phyloP scores from a whole-genome alignment of 2,888 invertebrate species.

The Autographa gamma region DNA sequence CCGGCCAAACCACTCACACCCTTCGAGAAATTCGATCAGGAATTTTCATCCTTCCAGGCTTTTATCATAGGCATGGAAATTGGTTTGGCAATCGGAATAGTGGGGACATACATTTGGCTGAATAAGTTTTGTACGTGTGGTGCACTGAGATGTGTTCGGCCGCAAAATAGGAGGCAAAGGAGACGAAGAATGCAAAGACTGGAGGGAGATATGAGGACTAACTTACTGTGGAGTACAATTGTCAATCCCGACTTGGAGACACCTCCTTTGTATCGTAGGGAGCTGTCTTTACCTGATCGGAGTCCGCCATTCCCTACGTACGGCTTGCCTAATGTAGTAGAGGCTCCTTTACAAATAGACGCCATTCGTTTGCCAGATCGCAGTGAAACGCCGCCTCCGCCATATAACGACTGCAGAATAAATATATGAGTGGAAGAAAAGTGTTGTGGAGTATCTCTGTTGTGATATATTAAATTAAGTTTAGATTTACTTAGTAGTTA shows the following conservation, averaged over 20 bases:
- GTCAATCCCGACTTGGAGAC: constrained; percentile 80
- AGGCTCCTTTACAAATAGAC: constrained; percentile 71
- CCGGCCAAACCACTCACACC: constrained; percentile 70
- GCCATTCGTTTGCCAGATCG: constrained; percentile 74
- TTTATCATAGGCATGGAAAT: constrained; percentile 82
- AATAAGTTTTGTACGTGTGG: constrained; percentile 75
- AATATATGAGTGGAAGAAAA: constrained; percentile 61
- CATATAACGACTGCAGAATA: constrained; percentile 81
- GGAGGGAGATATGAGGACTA: constrained; percentile 80
- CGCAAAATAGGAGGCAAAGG: constrained; percentile 68
- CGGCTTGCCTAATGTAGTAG: constrained; percentile 69
- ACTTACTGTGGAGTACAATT: constrained; percentile 78
- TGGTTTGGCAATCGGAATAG: constrained; percentile 81
- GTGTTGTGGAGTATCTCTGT: constrained; percentile 21
- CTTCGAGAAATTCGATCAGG: constrained; percentile 79
- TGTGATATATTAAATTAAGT: constrained; percentile 50
- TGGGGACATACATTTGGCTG: constrained; percentile 83
- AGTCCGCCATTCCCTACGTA: constrained; percentile 68
- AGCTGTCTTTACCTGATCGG: constrained; percentile 75
- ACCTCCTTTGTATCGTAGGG: constrained; percentile 78
- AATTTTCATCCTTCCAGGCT: constrained; percentile 83
- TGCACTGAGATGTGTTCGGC: constrained; percentile 66
- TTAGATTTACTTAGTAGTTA: constrained; percentile 15
- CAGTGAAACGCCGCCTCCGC: constrained; percentile 85
- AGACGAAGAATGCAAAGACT: constrained; percentile 64